Base-by-base conservation (phyloP, 2,113 vertebrate genomes). In the Ophiodon elongatus region DNA sequence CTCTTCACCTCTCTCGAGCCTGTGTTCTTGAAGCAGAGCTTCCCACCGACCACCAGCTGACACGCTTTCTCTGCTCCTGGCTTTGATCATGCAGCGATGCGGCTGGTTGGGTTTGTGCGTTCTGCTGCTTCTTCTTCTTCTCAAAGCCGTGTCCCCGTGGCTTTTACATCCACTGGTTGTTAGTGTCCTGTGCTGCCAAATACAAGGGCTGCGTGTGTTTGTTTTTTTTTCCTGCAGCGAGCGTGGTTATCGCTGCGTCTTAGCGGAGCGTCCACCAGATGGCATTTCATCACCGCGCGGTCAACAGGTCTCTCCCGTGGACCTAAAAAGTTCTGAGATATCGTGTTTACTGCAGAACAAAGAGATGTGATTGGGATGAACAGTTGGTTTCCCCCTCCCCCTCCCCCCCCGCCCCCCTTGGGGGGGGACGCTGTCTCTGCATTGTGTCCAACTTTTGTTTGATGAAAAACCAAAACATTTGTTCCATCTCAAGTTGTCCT, bases 31-130 rank as follows among this genome's bases (percentile, higher is more conserved):
- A 77, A 78, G 64, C 41, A 0, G 0, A 9, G 45, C 70, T 79
- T 2, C 81, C 73, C 80, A 35, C 65, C 3, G 85, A 88, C 88
- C 88, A 81, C 85, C 89, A 76, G 69, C 89, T 81, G 84, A 88
- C 78, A 73, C 27, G 8, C 77, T 83, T 82, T 85, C 73, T 85
- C 78, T 78, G 47, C 70, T 4, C 31, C 75, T 41, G 1, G 56
- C 87, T 89, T 91, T 90, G 83, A 90, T 79, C 88, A 45, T 50
- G 1, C 76, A 45, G 47, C 59, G 25, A 70, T 5, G 68, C 29
- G 64, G 31, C 64, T 72, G 54, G 23, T 63, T 73, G 85, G 54
- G 59, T 83, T 86, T 86, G 41, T 74, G 52, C 13, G 8, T 70
- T 59, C 52, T 37, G 37, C 52, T 37, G 37, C 25, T 65, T 66